phyloP scores from a whole-genome alignment of 2,888 invertebrate genomes.

The Selenia dentaria region DNA sequence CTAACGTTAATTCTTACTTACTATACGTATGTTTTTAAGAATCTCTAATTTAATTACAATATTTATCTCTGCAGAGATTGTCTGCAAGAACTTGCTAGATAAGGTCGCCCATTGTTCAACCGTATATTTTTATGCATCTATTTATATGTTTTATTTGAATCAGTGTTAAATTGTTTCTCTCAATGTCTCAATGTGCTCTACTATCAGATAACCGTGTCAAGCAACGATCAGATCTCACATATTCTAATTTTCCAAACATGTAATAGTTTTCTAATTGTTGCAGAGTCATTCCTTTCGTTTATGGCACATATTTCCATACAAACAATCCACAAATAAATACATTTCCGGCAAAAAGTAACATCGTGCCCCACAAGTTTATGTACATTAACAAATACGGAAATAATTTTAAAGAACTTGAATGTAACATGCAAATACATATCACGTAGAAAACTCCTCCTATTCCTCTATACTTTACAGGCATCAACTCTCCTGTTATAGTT shows the following conservation, averaged over 20 bases:
- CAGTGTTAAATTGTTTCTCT: too few relatives aligned
- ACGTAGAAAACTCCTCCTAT: conserved; percentile 1
- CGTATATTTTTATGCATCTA: too few relatives aligned
- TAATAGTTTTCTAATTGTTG: conserved; percentile 5
- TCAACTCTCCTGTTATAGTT: background rate
- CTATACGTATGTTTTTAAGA: too few relatives aligned
- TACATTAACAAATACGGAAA: background rate
- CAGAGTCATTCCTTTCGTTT: conserved; percentile 4
- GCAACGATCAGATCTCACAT: too few relatives aligned
- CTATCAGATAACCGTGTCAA: too few relatives aligned
- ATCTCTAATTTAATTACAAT: too few relatives aligned
- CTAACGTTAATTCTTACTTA: too few relatives aligned
- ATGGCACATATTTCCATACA: conserved; percentile 1
- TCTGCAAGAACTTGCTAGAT: too few relatives aligned
- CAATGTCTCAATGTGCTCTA: too few relatives aligned
- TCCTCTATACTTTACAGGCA: conserved; percentile 4
- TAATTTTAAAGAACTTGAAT: background rate
- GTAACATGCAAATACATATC: background rate
- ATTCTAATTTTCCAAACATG: background rate
- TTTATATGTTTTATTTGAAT: too few relatives aligned
- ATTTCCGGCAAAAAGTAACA: background rate
- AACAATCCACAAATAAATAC: background rate
- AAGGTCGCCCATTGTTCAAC: too few relatives aligned
- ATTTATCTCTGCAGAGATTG: too few relatives aligned
- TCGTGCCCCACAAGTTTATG: conserved; percentile 1